Evolutionary conservation across 2,113 vertebrate genomes (phyloP).

Genomic region (Psittacara wagleri): DNA sequence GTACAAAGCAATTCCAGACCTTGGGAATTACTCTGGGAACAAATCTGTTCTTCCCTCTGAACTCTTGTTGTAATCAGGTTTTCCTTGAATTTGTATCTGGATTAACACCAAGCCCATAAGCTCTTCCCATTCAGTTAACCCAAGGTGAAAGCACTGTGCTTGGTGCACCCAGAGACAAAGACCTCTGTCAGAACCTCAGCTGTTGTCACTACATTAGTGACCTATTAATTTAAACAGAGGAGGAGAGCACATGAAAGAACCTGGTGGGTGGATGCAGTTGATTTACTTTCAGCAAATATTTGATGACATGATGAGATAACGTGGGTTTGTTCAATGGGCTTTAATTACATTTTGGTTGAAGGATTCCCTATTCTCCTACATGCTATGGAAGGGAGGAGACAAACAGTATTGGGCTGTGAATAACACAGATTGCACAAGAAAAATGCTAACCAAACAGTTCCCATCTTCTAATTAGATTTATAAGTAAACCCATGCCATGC

Average conservation of each 20-base stretch:
- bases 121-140: neutral
- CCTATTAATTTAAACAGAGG: neutral
- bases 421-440: neutral
- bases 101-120: neutral
- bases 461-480: neutral
- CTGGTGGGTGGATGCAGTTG: neutral
- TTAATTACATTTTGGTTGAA: neutral
- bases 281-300: conserved; percentile 22
- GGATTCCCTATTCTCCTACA: neutral
- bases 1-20: neutral
- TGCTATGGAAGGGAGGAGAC: neutral
- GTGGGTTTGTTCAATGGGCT: neutral
- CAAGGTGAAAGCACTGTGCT: neutral
- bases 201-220: neutral
- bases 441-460: neutral
- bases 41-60: neutral
- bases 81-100: neutral
- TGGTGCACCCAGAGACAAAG: neutral
- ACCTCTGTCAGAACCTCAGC: neutral
- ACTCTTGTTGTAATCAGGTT: neutral
- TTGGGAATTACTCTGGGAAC: neutral
- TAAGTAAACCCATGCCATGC: neutral
- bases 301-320: neutral
- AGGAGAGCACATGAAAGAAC: neutral
- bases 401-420: neutral